phyloP scores from a whole-genome alignment of 92 coral and sea anemone species.

The Porites evermanni region DNA sequence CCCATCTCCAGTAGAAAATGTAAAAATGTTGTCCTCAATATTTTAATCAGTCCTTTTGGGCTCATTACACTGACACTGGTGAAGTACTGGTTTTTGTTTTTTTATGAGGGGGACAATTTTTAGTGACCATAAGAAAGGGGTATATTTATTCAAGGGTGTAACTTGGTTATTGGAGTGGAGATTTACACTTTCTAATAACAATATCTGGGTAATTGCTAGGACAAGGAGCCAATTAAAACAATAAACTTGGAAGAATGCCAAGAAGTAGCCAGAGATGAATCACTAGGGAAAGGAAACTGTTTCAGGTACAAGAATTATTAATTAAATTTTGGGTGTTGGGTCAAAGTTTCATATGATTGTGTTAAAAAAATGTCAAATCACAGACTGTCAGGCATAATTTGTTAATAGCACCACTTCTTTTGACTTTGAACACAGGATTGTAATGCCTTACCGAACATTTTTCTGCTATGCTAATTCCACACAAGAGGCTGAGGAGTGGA shows the following conservation, averaged over 20 bases:
- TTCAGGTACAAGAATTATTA: conserved; percentile 64
- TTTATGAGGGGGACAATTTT: no score
- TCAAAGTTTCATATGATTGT: no score
- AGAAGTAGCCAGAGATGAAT: conserved; percentile 91
- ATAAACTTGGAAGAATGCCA: conserved; percentile 88
- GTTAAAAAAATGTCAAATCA: not conserved
- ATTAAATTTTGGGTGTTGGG: not conserved
- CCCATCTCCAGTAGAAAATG: no score
- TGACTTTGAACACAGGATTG: conserved; percentile 67
- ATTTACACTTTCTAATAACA: no score
- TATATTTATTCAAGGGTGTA: no score
- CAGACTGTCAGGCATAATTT: not conserved
- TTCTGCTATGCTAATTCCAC: conserved; percentile 95
- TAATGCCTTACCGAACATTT: conserved; percentile 94
- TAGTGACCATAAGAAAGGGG: no score
- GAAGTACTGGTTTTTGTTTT: no score
- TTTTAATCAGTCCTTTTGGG: no score
- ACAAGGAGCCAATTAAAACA: conserved; percentile 81
- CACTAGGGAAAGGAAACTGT: conserved; percentile 94
- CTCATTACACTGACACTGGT: no score
- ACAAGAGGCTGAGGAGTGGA: conserved; percentile 96
- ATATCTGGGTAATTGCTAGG: conserved; percentile 50
- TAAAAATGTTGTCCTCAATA: no score
- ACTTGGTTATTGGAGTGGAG: no score
- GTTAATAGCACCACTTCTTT: not conserved